Percentiles rank a stretch among this genome's conserved stretches.
These are phyloP conservation scores for Drosophila mulleri DNA, from an alignment of 2,888 invertebrate genomes.

Conservation along the genomic window DNA sequence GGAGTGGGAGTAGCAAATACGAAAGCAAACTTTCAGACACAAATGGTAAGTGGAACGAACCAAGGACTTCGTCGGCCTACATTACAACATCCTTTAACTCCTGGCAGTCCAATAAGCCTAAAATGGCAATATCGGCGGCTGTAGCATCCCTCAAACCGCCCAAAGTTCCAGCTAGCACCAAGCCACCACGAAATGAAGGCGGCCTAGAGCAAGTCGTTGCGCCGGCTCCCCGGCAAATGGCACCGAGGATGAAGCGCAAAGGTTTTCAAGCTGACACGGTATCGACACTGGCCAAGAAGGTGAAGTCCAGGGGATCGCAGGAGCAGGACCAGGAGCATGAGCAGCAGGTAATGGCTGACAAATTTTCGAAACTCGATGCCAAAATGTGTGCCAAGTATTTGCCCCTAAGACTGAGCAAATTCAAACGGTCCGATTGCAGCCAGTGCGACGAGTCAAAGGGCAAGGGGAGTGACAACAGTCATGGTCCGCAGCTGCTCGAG, in stretches of 20 bases:
- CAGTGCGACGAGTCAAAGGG: not conserved
- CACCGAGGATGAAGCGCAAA: not conserved
- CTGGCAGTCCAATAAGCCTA: not conserved
- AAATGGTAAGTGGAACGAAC: slow-evolving; percentile 1
- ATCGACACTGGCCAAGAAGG: not conserved
- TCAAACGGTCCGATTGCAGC: not conserved
- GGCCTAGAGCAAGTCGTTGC: not conserved
- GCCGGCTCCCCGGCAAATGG: no score
- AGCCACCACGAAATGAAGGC: not conserved
- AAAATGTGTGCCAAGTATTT: not conserved
- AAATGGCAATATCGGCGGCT: no score
- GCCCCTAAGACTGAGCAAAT: not conserved
- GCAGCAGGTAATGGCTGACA: not conserved
- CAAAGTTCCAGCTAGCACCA: not conserved
- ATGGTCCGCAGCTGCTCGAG: not conserved
- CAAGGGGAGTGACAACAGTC: not conserved
- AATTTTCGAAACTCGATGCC: slow-evolving; percentile 3
- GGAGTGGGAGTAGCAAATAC: no score
- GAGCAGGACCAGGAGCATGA: not conserved
- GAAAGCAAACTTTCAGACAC: not conserved
- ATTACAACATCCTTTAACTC: no score
- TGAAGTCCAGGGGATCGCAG: not conserved
- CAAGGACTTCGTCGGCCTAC: not conserved
- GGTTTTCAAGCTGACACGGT: not conserved
- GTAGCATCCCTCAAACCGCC: not conserved